Conservation (phyloP, 2,888 invertebrate species). For the Iphiclides podalirius region DNA sequence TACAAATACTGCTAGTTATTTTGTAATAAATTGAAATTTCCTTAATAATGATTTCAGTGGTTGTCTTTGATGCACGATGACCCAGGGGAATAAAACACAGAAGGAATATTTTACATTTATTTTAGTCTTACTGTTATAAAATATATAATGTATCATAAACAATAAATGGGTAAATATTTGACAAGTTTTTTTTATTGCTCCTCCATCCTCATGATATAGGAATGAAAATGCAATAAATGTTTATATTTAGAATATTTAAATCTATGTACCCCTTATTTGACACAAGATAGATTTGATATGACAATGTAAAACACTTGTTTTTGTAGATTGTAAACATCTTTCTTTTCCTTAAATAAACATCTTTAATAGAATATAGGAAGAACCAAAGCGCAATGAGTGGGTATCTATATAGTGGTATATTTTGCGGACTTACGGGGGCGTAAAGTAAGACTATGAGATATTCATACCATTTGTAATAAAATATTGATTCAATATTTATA, state of each 20-base stretch:
- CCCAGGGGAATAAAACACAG: conserved; percentile 29
- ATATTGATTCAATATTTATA: no score
- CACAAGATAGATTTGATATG: background rate
- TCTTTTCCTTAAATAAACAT: no score
- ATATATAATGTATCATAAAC: conserved; percentile 46
- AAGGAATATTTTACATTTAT: conserved; percentile 38
- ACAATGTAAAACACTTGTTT: no score
- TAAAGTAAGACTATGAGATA: no score
- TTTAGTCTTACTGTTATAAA: conserved; percentile 46
- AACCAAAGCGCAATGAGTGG: no score
- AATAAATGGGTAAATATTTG: conserved; percentile 51
- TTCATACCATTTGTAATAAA: no score
- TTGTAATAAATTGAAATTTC: no score
- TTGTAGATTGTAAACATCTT: no score
- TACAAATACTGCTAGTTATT: no score
- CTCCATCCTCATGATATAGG: conserved; percentile 23
- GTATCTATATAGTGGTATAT: no score
- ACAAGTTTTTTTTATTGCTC: conserved; percentile 33
- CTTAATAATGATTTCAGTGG: conserved; percentile 83
- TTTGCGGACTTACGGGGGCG: no score
- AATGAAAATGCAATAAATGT: background rate
- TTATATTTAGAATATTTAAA: background rate
- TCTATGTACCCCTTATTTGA: background rate
- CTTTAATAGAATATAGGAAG: no score
- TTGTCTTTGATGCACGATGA: conserved; percentile 91